Evolutionary conservation across 2,113 vertebrate genomes (phyloP).

Genomic region (Gila orcuttii): DNA sequence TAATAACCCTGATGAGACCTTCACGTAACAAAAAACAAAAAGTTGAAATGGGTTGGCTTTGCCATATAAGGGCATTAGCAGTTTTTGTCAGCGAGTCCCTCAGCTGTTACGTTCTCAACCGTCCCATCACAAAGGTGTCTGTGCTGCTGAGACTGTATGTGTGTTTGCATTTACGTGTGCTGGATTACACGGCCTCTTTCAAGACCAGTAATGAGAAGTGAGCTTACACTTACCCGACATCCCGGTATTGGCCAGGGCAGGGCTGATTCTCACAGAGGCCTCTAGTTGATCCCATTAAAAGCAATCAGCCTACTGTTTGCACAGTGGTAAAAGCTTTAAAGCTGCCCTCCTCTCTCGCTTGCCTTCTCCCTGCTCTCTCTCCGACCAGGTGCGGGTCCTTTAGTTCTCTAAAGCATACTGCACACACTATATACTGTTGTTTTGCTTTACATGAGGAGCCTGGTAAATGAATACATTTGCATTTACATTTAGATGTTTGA

Average conservation of each 20-base stretch:
- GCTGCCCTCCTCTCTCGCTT: slow-evolving; percentile 55
- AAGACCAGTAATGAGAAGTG: slow-evolving; percentile 42
- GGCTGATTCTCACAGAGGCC: slow-evolving; percentile 68
- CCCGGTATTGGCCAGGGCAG: slow-evolving; percentile 64
- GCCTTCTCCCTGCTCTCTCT: slow-evolving; percentile 60
- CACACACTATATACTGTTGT: background rate
- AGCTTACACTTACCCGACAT: slow-evolving; percentile 57
- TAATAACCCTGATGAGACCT: background rate
- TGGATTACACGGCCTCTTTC: slow-evolving; percentile 30
- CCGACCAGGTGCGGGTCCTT: slow-evolving; percentile 51
- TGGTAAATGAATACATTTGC: background rate
- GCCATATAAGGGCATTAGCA: background rate
- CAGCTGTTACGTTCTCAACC: background rate
- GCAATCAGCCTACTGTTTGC: slow-evolving; percentile 74
- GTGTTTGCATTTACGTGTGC: slow-evolving; percentile 36
- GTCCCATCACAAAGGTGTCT: slow-evolving; percentile 25
- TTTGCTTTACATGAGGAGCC: background rate
- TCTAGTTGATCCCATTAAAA: slow-evolving; percentile 76
- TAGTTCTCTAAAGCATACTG: background rate
- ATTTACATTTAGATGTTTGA: background rate
- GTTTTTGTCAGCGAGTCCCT: background rate
- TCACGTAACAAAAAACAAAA: background rate
- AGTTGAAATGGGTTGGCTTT: background rate
- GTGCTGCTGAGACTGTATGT: slow-evolving; percentile 39
- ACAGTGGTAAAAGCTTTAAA: slow-evolving; percentile 76